phyloP scores from a whole-genome alignment of 2,113 vertebrate species.

The Corythaeola cristata region DNA sequence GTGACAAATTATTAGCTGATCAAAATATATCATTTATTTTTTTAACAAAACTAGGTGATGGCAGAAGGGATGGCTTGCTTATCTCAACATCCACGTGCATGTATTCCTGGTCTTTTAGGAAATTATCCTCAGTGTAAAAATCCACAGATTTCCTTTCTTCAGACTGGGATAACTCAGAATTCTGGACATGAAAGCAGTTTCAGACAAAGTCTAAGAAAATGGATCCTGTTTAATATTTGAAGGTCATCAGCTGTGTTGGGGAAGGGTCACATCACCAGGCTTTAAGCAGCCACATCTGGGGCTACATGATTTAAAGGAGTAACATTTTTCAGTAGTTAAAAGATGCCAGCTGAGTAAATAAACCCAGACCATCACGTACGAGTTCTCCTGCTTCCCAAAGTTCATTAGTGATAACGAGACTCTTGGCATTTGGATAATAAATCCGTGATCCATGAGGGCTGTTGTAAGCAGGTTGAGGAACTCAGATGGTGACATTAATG shows the following conservation, averaged over 20 bases:
- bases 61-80: background rate
- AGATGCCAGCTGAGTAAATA: slow-evolving; percentile 19
- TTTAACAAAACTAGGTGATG: background rate
- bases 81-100: background rate
- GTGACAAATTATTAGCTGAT: background rate
- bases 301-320: slow-evolving; percentile 5
- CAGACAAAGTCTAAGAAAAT: background rate
- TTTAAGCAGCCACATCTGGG: background rate
- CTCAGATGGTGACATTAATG: slow-evolving; percentile 11
- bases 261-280: background rate
- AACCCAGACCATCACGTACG: background rate
- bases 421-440: slow-evolving; percentile 65
- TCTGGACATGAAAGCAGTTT: background rate
- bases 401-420: slow-evolving; percentile 45
- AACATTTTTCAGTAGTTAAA: slow-evolving; percentile 27
- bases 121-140: background rate
- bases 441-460: background rate
- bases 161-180: background rate
- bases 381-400: slow-evolving; percentile 28
- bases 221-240: background rate
- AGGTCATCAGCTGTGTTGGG: background rate
- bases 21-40: background rate
- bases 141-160: background rate
- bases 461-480: background rate
- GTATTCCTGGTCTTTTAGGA: background rate